phyloP scores from a whole-genome alignment of 2,888 invertebrate genomes.

The Cheilosia vulpina region DNA sequence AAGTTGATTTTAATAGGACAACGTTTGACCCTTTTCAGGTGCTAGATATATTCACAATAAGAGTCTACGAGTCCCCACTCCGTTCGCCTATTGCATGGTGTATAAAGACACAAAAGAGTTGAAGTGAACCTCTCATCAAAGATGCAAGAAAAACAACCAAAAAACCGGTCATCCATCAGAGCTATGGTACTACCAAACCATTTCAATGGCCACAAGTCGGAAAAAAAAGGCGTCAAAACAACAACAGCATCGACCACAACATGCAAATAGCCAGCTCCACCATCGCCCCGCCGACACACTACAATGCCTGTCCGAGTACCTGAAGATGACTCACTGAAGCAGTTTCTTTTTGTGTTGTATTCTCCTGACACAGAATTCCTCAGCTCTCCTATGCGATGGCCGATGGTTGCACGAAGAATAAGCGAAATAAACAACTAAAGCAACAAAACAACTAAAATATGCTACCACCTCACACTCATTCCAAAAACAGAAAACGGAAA shows the following conservation, averaged over 20 bases:
- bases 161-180: constrained; percentile 41
- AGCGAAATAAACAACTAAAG: constrained; percentile 40
- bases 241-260: constrained; percentile 28
- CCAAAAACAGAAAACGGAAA: neutral
- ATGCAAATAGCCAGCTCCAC: constrained; percentile 27
- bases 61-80: neutral
- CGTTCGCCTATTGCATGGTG: neutral
- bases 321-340: constrained; percentile 46
- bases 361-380: constrained; percentile 54
- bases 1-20: too few species aligned
- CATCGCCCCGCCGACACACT: constrained; percentile 17
- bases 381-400: constrained; percentile 13
- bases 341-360: constrained; percentile 13
- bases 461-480: constrained; percentile 21
- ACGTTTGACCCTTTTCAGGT: too few species aligned
- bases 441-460: constrained; percentile 20
- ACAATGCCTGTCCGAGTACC: constrained; percentile 15
- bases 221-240: constrained; percentile 17
- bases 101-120: constrained; percentile 34
- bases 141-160: constrained; percentile 22
- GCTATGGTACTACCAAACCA: constrained; percentile 26
- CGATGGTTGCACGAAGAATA: constrained; percentile 28
- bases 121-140: constrained; percentile 27
- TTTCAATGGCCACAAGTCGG: constrained; percentile 33
- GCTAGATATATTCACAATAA: too few species aligned